Base-by-base conservation (phyloP, 64 coral and sea anemone species). In the Stichodactyla mertensii region DNA sequence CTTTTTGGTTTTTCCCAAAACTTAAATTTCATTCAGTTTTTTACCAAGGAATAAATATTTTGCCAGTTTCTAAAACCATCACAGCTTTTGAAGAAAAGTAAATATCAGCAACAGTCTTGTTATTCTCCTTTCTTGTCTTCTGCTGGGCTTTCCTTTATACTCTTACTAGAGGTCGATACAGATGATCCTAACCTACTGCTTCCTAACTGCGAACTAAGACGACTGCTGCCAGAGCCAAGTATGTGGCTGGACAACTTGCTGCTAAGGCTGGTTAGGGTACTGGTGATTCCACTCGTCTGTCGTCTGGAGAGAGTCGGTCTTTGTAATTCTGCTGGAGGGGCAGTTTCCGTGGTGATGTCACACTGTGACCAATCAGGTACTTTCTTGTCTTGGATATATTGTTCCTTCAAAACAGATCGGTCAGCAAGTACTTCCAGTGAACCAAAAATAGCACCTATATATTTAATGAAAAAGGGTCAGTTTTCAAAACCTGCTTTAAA, bases 391-490 rank as follows among this genome's bases (percentile, higher is more conserved):
- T 92, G 97, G 51, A 87, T 71, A 59, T 99, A 99, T 28, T 87
- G 82, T 52, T 92, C 90, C 31, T 91, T 87, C 27, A 88, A 82
- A 13, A 95, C 91, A 55, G 97, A 99, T 20, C 97, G 90, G 71
- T 99, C 97, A 71, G 93, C 93, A 16, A 99, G 86, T 16, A 95
- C 88, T 77, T 99, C 97, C 45, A 99, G 88, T 57, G 93, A 87
- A 71, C 97, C 97, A 90, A 99, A 99, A 86, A 99, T 99, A 52
- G 97, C 93, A 89, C 97, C 97, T 99, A 52, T 14, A 82, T 27
- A 45, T 45, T 45, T 28, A 3, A 74, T 0, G 23, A 27, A 26
- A 71, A 6, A 74, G 36, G 27, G 14, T 27, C 5, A 28, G 8
- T 11, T 74, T 27, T 31, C 8, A 45, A 2, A 45, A 45, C 36